Evolutionary conservation across 2,888 invertebrate genomes (phyloP).

Genomic region (Escarpia spicata): DNA sequence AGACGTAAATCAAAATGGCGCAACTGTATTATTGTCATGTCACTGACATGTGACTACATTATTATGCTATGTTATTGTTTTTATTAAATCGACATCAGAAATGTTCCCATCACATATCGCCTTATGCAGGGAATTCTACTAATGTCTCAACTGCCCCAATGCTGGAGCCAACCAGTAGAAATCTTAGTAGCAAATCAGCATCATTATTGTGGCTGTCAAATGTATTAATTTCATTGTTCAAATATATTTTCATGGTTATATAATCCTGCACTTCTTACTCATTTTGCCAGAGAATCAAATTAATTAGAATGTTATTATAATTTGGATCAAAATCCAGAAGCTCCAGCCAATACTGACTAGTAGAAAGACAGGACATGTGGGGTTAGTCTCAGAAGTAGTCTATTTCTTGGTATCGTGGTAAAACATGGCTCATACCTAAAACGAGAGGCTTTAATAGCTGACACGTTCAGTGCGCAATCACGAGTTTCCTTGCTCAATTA

Average conservation of each 20-base stretch:
- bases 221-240: no score
- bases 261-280: no score
- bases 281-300: no score
- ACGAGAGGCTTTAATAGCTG: neutral
- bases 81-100: neutral
- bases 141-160: neutral
- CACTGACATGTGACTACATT: neutral
- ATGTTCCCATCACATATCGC: neutral
- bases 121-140: neutral
- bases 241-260: no score
- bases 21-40: neutral
- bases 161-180: neutral
- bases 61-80: neutral
- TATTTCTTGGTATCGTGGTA: neutral
- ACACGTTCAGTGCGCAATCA: neutral
- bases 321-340: neutral
- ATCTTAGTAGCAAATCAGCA: neutral
- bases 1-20: neutral
- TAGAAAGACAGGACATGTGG: neutral
- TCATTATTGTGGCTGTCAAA: neutral
- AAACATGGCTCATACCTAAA: neutral
- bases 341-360: neutral
- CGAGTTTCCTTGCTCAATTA: neutral
- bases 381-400: neutral
- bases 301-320: neutral